Percentiles rank a stretch among this genome's conserved stretches.
Evolutionary conservation across 2,888 invertebrate genomes (phyloP).

Genomic region (Pherbina coryleti): DNA sequence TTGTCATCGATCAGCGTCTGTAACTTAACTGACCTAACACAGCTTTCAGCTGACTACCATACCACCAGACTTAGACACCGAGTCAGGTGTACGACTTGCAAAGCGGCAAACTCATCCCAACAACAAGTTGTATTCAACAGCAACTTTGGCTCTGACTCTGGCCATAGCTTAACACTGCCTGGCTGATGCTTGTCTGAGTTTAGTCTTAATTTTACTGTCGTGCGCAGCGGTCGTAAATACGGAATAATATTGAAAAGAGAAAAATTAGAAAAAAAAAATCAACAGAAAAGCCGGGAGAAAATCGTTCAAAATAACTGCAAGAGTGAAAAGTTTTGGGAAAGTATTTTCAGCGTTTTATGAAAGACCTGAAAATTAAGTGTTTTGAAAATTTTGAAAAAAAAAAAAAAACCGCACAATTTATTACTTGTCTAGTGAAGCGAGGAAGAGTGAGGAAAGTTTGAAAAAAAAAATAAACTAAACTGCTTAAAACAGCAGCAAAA

Average conservation of each 20-base stretch:
- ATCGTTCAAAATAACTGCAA: slow-evolving; percentile 17
- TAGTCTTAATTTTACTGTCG: slow-evolving; percentile 54
- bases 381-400: background rate
- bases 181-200: slow-evolving; percentile 25
- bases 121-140: background rate
- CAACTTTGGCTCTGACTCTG: slow-evolving; percentile 1
- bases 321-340: slow-evolving; percentile 4
- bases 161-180: slow-evolving; percentile 10
- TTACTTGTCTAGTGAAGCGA: background rate
- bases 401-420: background rate
- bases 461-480: background rate
- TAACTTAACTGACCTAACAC: slow-evolving; percentile 44
- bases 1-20: background rate
- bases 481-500: too few species aligned
- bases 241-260: slow-evolving; percentile 39
- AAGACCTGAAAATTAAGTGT: slow-evolving; percentile 13
- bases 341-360: background rate
- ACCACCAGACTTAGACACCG: slow-evolving; percentile 40
- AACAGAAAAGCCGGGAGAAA: slow-evolving; percentile 24
- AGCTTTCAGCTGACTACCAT: slow-evolving; percentile 30
- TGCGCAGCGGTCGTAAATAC: slow-evolving; percentile 58
- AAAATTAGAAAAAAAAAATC: background rate
- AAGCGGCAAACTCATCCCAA: slow-evolving; percentile 20
- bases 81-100: slow-evolving; percentile 47
- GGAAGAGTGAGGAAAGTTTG: background rate